Base-by-base conservation (phyloP, 2,797 vertebrate species). In the Microctenopoma steveboyesi region DNA sequence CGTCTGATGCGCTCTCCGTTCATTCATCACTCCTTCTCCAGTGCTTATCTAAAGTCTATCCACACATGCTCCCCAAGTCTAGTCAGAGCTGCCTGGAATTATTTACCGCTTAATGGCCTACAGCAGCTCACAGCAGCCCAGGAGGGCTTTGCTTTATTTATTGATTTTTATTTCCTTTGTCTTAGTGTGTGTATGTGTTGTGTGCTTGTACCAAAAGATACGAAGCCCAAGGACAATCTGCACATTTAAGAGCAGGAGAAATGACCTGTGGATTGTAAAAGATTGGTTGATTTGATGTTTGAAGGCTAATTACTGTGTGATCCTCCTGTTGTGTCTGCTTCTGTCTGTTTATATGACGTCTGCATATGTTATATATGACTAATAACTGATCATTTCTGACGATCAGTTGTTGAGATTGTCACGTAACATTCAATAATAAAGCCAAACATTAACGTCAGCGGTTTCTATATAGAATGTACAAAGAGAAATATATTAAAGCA, bases 71-170 rank as follows among this genome's bases (percentile, higher is more conserved):
- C 59, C 55, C 52, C 63, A 64, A 14, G 74, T 85, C 80, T 84
- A 40, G 64, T 89, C 84, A 76, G 68, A 86, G 65, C 82, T 67
- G 80, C 76, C 85, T 83, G 79, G 74, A 83, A 90, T 91, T 86
- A 92, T 92, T 91, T 92, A 92, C 87, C 87, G 83, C 85, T 84
- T 90, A 91, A 91, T 89, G 88, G 87, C 79, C 76, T 72, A 72
- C 83, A 91, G 83, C 81, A 83, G 74, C 83, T 84, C 87, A 83
- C 79, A 73, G 67, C 80, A 82, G 66, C 76, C 75, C 76, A 61
- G 51, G 6, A 3, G 79, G 73, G 81, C 88, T 87, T 86, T 79
- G 65, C 86, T 85, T 92, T 86, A 90, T 87, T 88, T 89, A 90
- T 91, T 49, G 86, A 91, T 93, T 85, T 87, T 63, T 77, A 86